phyloP scores from a whole-genome alignment of 2,888 invertebrate species.

The Crematogaster levior region DNA sequence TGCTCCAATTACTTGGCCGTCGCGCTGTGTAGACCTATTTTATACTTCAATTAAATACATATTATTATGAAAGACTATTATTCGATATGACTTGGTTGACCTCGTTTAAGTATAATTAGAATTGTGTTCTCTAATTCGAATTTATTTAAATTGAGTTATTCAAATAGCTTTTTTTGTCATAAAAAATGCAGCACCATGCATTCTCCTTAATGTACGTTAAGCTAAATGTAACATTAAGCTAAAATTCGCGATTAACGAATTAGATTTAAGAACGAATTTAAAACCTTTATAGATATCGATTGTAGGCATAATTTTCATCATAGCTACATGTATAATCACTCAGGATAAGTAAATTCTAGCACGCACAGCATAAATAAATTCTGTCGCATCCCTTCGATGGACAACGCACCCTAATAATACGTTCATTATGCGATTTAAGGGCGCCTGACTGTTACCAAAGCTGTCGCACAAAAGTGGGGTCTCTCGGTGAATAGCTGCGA shows the following conservation, averaged over 20 bases:
- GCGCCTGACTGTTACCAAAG: conserved; percentile 35
- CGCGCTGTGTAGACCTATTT: background rate
- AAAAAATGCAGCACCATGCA: background rate
- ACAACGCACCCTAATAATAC: conserved; percentile 45
- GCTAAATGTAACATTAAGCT: background rate
- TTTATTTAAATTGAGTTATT: background rate
- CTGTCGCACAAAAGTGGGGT: conserved; percentile 38
- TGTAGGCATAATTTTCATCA: background rate
- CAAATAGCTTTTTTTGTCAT: background rate
- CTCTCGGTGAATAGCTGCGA: conserved; percentile 50
- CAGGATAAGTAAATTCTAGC: conserved; percentile 31
- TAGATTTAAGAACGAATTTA: conserved; percentile 6
- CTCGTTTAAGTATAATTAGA: background rate
- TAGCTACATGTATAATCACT: background rate
- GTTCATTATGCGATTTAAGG: conserved; percentile 54
- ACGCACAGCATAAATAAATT: too few relatives aligned
- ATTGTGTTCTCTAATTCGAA: background rate
- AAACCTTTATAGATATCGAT: conserved; percentile 7
- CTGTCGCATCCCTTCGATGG: conserved; percentile 29
- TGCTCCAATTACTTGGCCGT: background rate
- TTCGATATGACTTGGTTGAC: background rate
- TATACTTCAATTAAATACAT: background rate
- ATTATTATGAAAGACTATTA: background rate
- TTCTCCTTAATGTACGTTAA: background rate
- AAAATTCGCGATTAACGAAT: background rate